Evolutionary conservation across 2,113 vertebrate genomes (phyloP).

Genomic region (Catagonus wagneri): DNA sequence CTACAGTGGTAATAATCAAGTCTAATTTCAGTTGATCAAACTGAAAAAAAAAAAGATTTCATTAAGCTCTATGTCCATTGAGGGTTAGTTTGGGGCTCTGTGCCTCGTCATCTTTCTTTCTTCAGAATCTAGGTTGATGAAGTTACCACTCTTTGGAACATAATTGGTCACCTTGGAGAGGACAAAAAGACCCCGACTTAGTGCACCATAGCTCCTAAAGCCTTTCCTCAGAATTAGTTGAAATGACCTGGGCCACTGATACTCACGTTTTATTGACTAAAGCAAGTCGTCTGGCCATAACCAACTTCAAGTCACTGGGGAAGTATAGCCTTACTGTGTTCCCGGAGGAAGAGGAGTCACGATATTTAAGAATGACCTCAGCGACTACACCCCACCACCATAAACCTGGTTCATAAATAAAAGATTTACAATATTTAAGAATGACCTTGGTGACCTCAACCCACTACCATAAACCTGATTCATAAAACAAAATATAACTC

Average conservation of each 20-base stretch:
- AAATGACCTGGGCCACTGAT: not conserved
- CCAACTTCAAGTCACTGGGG: not conserved
- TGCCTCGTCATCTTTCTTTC: not conserved
- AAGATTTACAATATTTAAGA: not conserved
- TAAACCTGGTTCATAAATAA: not conserved
- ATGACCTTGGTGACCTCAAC: not conserved
- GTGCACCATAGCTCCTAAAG: not conserved
- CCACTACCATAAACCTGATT: not conserved
- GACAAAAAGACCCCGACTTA: not conserved
- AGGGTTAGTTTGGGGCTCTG: not conserved
- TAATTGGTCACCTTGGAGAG: not conserved
- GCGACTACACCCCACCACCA: not conserved
- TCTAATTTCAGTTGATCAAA: not conserved
- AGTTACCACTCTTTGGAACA: not conserved
- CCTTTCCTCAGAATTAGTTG: not conserved
- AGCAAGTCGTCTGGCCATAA: not conserved
- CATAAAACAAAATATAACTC: not conserved
- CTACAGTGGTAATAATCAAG: not conserved
- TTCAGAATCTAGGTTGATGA: not conserved
- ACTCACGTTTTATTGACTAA: not conserved
- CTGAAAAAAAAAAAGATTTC: not conserved
- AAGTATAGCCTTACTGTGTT: not conserved
- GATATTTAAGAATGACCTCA: no score
- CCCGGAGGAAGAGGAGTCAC: not conserved
- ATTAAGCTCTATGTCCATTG: not conserved